Evolutionary conservation across 1,140 invertebrate species (phyloP), one percentile per base, ranked within the genome.

Genomic region (Subanguina moxae): DNA sequence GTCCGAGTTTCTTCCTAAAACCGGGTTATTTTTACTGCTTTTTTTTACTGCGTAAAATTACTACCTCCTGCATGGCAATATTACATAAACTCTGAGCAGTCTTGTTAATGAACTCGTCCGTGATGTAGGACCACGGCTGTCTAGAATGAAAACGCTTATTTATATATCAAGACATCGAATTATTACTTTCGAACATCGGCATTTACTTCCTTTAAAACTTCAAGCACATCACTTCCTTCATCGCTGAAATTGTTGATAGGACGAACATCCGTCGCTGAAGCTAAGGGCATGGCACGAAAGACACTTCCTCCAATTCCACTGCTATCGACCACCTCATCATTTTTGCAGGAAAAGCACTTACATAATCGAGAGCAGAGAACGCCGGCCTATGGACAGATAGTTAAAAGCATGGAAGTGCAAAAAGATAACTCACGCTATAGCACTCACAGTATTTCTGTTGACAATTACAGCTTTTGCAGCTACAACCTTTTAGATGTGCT

Each of bases 21-120:
- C 8, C 27, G 3, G 11, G 13, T 61, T 7, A 21, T 3, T 13
- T 65, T 65, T 65, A 15, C 27, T 25, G 19, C 56, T 17, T 11
- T 19, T 73, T 9, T 27, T 1, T n/a, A 5, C 17, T 9, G 32
- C 11, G 0, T 21, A 67, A 78, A 65, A 61, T 58, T 74, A 87
- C 86, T 76, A 92, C 89, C 1, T 89, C 89, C 82, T 92, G 90
- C 71, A 90, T 89, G 13, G 91, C 91, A 81, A 92, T 90, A 1
- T 93, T 91, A 75, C 98, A 85, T 76, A 98, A 86, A 84, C 94
- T 97, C 76, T 93, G 90, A 80, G 91, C 91, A 1, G 94, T 94
- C 30, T 94, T 93, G 82, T 95, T 92, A 1, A 97, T 90, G 1
- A 97, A 92, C 83, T 94, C 92, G 38, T 89, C 87, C 1, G 91